Conservation (phyloP, 2,113 vertebrate species). For the Podiceps cristatus region DNA sequence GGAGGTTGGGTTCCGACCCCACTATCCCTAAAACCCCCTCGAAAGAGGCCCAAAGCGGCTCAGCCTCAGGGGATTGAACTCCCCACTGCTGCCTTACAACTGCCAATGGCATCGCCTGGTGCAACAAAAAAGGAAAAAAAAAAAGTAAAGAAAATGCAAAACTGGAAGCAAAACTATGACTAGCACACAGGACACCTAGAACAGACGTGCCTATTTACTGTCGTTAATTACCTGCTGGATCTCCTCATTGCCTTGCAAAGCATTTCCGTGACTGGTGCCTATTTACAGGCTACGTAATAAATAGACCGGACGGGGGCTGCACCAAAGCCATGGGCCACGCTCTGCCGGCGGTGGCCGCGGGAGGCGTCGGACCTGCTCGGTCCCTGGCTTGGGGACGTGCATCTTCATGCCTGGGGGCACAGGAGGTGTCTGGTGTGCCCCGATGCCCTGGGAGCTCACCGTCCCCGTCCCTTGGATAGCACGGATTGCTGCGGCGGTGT, state of each 20-base stretch:
- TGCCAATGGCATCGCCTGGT: background rate
- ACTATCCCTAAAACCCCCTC: background rate
- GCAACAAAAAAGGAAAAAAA: background rate
- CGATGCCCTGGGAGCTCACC: background rate
- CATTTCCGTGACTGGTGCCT: background rate
- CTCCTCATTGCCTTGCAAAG: background rate
- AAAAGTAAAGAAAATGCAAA: background rate
- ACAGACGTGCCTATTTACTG: background rate
- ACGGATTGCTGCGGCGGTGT: fast-evolving
- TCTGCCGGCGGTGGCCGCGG: background rate
- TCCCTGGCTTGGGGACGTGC: background rate
- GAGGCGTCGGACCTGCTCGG: fast-evolving
- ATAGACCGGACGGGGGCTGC: background rate
- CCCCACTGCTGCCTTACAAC: no score
- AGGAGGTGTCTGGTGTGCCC: fast-evolving
- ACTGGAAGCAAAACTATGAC: background rate
- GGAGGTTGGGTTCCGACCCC: background rate
- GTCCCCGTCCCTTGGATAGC: background rate
- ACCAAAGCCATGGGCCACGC: background rate
- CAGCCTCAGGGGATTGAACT: background rate
- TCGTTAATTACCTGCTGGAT: background rate
- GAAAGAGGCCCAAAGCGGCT: background rate
- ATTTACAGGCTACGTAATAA: background rate
- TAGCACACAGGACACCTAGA: background rate
- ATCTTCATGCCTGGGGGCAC: background rate